Conservation (phyloP, 2,797 vertebrate species). For the Pangasius krempfi region DNA sequence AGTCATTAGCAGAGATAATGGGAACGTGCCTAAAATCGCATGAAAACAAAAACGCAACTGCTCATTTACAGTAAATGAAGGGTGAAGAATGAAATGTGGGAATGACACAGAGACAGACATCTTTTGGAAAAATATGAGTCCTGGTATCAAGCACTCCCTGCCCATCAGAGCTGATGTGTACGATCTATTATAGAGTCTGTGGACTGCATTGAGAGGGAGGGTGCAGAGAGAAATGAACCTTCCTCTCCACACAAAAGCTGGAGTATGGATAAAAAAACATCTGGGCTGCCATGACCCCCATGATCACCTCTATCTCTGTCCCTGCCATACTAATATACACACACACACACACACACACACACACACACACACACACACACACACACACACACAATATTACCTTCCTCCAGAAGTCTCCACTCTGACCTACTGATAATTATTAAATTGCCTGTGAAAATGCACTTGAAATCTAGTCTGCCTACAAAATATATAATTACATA, state of each 20-base stretch:
- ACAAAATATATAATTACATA: constrained; percentile 15
- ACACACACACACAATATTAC: constrained; percentile 29
- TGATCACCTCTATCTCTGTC: constrained; percentile 11
- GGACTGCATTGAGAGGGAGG: constrained; percentile 1
- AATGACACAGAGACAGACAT: not conserved
- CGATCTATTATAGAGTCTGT: constrained; percentile 18
- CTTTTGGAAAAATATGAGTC: not conserved
- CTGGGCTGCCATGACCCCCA: constrained; percentile 21
- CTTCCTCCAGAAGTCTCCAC: not conserved
- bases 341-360: constrained; percentile 3
- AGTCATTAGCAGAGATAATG: constrained; percentile 57
- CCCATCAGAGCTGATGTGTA: constrained; percentile 38
- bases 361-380: constrained; percentile 6
- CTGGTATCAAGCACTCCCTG: constrained; percentile 19
- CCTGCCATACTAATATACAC: constrained; percentile 2
- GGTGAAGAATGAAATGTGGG: not conserved
- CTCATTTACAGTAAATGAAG: constrained; percentile 49
- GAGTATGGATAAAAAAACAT: constrained; percentile 37
- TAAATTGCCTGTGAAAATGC: constrained; percentile 14
- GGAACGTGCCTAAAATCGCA: constrained; percentile 41
- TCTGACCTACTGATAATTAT: constrained; percentile 25
- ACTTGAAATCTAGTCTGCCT: not conserved
- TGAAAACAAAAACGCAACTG: constrained; percentile 37
- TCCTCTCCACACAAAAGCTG: constrained; percentile 27
- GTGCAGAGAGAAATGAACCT: constrained; percentile 6